phyloP scores from a whole-genome alignment of 1,140 invertebrate genomes.

The Protaetia brevitarsis region DNA sequence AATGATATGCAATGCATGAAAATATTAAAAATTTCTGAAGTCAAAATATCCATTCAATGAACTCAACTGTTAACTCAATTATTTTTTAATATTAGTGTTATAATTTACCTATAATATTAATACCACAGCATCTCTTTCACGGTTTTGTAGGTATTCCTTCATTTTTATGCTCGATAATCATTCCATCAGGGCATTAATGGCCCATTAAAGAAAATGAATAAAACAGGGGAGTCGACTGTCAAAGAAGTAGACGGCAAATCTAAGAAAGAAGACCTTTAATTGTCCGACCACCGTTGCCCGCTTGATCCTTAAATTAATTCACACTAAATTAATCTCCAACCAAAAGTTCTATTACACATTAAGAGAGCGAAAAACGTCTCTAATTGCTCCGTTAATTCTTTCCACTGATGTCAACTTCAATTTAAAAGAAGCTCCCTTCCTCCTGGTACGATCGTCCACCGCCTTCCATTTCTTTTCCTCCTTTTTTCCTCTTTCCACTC shows the following conservation, averaged over 20 bases:
- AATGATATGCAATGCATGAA: no score
- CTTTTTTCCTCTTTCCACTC: slow-evolving; percentile 1
- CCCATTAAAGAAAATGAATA: background rate
- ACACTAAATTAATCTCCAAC: slow-evolving; percentile 40
- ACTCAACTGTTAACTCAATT: no score
- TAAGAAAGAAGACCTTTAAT: background rate
- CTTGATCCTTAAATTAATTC: slow-evolving; percentile 21
- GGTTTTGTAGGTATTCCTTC: no score
- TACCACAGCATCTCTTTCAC: no score
- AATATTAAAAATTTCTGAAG: no score
- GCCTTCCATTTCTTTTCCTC: background rate
- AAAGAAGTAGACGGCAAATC: background rate
- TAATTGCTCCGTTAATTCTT: slow-evolving; percentile 44
- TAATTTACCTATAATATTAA: no score
- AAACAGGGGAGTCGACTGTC: background rate
- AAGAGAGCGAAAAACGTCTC: slow-evolving; percentile 35
- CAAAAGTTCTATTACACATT: slow-evolving; percentile 37
- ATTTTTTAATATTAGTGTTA: no score
- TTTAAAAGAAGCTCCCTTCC: slow-evolving; percentile 32
- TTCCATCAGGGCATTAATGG: no score
- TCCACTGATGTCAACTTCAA: slow-evolving; percentile 34
- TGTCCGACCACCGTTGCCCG: background rate
- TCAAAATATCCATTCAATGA: no score
- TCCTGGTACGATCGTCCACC: background rate
- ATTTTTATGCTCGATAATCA: no score